phyloP scores from a whole-genome alignment of 2,797 vertebrate species.

The Salmo trutta region DNA sequence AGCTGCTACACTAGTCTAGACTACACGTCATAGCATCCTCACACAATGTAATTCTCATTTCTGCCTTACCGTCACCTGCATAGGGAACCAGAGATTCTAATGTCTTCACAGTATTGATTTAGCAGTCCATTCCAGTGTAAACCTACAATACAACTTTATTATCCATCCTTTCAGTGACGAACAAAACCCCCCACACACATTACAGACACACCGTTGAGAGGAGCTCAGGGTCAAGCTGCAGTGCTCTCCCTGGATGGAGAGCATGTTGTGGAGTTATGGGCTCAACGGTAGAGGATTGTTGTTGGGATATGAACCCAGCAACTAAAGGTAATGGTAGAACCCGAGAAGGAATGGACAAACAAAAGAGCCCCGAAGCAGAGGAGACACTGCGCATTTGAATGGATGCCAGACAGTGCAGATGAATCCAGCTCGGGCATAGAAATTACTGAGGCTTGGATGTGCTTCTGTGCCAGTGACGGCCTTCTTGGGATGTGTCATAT shows the following conservation, averaged over 20 bases:
- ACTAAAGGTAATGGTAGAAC: background rate
- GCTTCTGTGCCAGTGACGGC: background rate
- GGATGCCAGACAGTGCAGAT: background rate
- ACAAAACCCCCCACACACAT: too few relatives aligned
- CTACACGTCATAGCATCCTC: background rate
- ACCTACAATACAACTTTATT: background rate
- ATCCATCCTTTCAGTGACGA: too few relatives aligned
- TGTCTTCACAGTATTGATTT: slow-evolving; percentile 9
- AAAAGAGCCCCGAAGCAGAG: background rate
- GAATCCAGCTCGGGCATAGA: background rate
- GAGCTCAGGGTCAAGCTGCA: too few relatives aligned
- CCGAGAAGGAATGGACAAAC: background rate
- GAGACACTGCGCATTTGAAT: background rate
- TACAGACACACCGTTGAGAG: too few relatives aligned
- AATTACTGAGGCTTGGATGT: background rate
- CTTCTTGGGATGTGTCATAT: background rate
- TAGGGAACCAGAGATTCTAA: background rate
- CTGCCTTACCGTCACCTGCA: background rate
- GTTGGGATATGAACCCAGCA: too few relatives aligned
- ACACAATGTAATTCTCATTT: background rate
- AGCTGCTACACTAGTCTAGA: background rate
- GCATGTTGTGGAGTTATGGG: too few relatives aligned
- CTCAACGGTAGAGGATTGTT: too few relatives aligned
- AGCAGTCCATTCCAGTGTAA: background rate
- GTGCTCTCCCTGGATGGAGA: too few relatives aligned